Evolutionary conservation across 53 echinoderm and acorn worm genomes (phyloP).

Genomic region (Astropecten irregularis): DNA sequence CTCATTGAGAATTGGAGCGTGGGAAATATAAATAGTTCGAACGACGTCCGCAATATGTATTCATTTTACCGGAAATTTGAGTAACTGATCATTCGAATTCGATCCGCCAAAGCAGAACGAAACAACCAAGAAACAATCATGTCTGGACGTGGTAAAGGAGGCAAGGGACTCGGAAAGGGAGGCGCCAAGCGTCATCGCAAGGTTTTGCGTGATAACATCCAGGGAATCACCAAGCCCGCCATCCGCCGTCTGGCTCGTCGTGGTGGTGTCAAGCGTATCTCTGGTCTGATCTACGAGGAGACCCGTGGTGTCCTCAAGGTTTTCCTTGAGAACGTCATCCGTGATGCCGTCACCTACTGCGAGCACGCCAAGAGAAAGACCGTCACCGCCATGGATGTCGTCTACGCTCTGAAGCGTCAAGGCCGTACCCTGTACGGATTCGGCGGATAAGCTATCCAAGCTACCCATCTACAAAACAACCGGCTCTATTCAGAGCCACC

Average conservation of each 20-base stretch:
- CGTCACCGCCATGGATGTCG: conserved; percentile 95
- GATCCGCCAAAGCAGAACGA: neutral
- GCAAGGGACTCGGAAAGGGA: conserved; percentile 98
- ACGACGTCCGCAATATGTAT: conserved; percentile 34
- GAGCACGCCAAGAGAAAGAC: conserved; percentile 87
- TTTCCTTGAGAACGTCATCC: conserved; percentile 83
- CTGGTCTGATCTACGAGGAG: conserved; percentile 98
- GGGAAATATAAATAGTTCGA: neutral
- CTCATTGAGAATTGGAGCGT: too few relatives aligned
- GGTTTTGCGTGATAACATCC: conserved; percentile 96
- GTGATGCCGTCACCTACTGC: conserved; percentile 87
- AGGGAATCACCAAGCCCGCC: conserved; percentile 65
- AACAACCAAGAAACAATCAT: conserved; percentile 44
- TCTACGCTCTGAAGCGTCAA: conserved; percentile 96
- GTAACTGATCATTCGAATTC: neutral
- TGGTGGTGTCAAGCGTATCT: conserved; percentile 93
- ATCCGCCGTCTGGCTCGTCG: conserved; percentile 53
- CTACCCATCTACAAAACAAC: conserved; percentile 8
- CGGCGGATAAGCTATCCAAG: conserved; percentile 55
- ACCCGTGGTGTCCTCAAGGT: conserved; percentile 96
- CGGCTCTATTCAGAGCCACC: conserved; percentile 84
- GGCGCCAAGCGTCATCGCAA: conserved; percentile 98
- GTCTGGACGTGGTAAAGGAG: conserved; percentile 99
- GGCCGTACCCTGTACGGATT: conserved; percentile 98
- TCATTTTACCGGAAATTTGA: too few relatives aligned